phyloP scores from a whole-genome alignment of 2,797 vertebrate species.

The Phoeniculus purpureus region DNA sequence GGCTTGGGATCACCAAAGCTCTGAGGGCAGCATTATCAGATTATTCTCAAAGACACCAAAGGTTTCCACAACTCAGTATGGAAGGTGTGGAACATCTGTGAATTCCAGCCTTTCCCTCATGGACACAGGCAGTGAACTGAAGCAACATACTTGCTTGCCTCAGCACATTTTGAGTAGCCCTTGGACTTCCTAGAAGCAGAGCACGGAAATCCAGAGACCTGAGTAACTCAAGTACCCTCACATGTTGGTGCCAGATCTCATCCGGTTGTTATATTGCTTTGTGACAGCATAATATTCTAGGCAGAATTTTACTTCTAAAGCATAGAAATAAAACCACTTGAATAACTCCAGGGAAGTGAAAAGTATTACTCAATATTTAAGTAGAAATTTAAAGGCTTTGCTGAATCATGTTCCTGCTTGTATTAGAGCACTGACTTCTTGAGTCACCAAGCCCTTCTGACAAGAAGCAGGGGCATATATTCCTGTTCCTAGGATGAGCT shows the following conservation, averaged over 20 bases:
- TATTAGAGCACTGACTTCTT: background rate
- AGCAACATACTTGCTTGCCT: background rate
- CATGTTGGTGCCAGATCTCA: background rate
- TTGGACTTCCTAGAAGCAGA: background rate
- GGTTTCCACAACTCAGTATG: background rate
- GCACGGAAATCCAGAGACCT: background rate
- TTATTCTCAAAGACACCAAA: background rate
- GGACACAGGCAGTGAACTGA: background rate
- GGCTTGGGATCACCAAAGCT: background rate
- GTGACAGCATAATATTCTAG: background rate
- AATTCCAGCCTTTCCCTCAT: background rate
- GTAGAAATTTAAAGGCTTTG: background rate
- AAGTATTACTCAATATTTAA: background rate
- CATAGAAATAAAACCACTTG: background rate
- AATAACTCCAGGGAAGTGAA: background rate
- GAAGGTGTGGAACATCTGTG: background rate
- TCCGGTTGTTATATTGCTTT: background rate
- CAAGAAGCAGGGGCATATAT: background rate
- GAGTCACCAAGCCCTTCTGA: background rate
- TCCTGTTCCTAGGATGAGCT: background rate
- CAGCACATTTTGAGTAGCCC: background rate
- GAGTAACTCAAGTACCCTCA: background rate
- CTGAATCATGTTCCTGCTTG: background rate
- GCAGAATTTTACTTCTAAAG: background rate
- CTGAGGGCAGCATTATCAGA: background rate